Evolutionary conservation across 1,140 invertebrate genomes (phyloP).

Genomic region (Episyrphus balteatus): DNA sequence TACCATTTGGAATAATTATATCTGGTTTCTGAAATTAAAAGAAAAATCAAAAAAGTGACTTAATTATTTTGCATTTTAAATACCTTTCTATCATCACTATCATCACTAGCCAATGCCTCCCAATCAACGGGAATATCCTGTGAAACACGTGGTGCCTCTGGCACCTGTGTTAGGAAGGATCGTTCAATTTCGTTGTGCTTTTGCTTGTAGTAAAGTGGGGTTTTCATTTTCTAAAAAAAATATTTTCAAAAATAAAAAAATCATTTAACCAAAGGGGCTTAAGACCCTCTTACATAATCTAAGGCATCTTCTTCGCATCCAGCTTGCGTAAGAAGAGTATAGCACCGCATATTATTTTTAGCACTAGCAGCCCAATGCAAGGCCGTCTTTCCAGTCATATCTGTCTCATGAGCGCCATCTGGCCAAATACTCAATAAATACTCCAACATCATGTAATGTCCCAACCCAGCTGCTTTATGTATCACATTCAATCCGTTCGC

Average conservation of each 20-base stretch:
- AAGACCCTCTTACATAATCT: conserved; percentile 59
- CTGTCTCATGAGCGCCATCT: conserved; percentile 51
- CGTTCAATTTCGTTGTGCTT: conserved; percentile 63
- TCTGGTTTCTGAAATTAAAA: conserved; percentile 15
- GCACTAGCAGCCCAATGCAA: conserved; percentile 78
- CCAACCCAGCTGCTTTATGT: conserved; percentile 75
- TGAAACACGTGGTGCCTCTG: conserved; percentile 65
- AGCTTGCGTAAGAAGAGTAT: conserved; percentile 57
- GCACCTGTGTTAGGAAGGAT: conserved; percentile 52
- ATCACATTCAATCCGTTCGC: conserved; percentile 65
- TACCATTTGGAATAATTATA: conserved; percentile 17
- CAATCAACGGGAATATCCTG: conserved; percentile 60
- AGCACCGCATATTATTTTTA: conserved; percentile 59
- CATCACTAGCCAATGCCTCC: conserved; percentile 38
- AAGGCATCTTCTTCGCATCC: conserved; percentile 67
- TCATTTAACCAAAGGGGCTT: no score
- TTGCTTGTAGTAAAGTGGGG: conserved; percentile 63
- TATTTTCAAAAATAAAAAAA: background rate
- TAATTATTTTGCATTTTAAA: no score
- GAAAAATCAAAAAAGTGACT: background rate
- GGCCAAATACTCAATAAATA: conserved; percentile 62
- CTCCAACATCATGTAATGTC: conserved; percentile 56
- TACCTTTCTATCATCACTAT: conserved; percentile 14
- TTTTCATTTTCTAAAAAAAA: conserved; percentile 64
- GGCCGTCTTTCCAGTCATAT: conserved; percentile 77